Evolutionary conservation across 1,140 invertebrate species (phyloP).

Genomic region (Drosophila pseudoobscura): DNA sequence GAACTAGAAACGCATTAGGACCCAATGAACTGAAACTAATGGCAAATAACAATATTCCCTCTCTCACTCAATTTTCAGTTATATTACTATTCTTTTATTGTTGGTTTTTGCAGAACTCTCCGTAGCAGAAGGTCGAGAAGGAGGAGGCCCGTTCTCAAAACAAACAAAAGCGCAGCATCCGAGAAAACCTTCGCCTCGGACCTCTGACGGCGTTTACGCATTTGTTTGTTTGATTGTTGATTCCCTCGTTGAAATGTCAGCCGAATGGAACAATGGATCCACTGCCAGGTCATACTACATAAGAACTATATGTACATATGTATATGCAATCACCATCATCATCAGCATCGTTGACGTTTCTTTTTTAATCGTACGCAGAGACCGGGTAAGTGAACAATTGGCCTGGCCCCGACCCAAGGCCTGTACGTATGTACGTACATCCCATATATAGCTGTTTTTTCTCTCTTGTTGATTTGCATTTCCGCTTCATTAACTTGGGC

Average conservation of each 20-base stretch:
- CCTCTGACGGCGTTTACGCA: slow-evolving; percentile 15
- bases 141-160: slow-evolving; percentile 31
- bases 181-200: slow-evolving; percentile 21
- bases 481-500: slow-evolving; percentile 68
- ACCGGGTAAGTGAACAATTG: slow-evolving; percentile 71
- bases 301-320: slow-evolving; percentile 7
- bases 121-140: slow-evolving; percentile 25
- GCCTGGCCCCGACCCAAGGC: slow-evolving; percentile 34
- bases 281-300: slow-evolving; percentile 28
- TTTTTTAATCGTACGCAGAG: slow-evolving; percentile 27
- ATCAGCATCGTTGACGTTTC: slow-evolving; percentile 34
- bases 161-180: slow-evolving; percentile 75
- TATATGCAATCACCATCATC: slow-evolving; percentile 15
- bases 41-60: slow-evolving; percentile 21
- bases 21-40: slow-evolving; percentile 51
- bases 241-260: slow-evolving; percentile 55
- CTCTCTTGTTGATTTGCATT: slow-evolving; percentile 60
- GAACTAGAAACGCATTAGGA: slow-evolving; percentile 8
- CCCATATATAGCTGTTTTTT: slow-evolving; percentile 2
- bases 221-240: slow-evolving; percentile 40
- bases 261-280: slow-evolving; percentile 57
- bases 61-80: slow-evolving; percentile 2
- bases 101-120: slow-evolving; percentile 39
- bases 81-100: slow-evolving; percentile 33
- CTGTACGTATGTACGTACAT: slow-evolving; percentile 3